phyloP scores from a whole-genome alignment of 2,888 invertebrate species.

The Crematogaster levior region DNA sequence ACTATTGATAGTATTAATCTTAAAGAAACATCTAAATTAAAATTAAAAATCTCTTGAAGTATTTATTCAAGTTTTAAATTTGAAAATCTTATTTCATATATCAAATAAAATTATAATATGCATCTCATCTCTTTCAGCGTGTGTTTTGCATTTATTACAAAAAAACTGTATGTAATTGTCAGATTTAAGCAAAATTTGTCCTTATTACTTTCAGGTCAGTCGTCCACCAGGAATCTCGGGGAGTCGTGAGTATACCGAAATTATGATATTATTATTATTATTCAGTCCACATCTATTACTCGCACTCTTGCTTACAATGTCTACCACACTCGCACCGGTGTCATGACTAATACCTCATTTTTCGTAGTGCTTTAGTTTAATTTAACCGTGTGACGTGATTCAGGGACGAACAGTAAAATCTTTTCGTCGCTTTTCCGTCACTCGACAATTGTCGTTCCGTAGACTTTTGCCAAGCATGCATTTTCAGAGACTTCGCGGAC shows the following conservation, averaged over 20 bases:
- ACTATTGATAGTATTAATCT: background rate
- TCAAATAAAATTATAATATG: background rate
- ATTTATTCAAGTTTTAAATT: background rate
- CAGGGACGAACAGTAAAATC: conserved; percentile 8
- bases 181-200: conserved; percentile 35
- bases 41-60: background rate
- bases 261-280: background rate
- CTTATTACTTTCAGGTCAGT: conserved; percentile 79
- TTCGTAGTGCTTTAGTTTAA: conserved; percentile 35
- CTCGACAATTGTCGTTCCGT: conserved; percentile 25
- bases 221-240: conserved; percentile 80
- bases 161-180: background rate
- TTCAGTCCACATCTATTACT: conserved; percentile 29
- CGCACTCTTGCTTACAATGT: conserved; percentile 56
- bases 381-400: conserved; percentile 10
- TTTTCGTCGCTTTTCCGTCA: conserved; percentile 26
- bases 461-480: conserved; percentile 65
- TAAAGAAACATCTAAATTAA: background rate
- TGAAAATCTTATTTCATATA: background rate
- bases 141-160: background rate
- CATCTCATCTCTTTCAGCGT: background rate
- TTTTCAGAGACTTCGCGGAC: conserved; percentile 84
- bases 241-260: conserved; percentile 83
- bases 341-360: conserved; percentile 63
- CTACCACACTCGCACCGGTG: conserved; percentile 44